These are phyloP conservation scores for Trissonchulus latispiculum DNA, from an alignment of 2,888 invertebrate species.

Conservation along the genomic window DNA sequence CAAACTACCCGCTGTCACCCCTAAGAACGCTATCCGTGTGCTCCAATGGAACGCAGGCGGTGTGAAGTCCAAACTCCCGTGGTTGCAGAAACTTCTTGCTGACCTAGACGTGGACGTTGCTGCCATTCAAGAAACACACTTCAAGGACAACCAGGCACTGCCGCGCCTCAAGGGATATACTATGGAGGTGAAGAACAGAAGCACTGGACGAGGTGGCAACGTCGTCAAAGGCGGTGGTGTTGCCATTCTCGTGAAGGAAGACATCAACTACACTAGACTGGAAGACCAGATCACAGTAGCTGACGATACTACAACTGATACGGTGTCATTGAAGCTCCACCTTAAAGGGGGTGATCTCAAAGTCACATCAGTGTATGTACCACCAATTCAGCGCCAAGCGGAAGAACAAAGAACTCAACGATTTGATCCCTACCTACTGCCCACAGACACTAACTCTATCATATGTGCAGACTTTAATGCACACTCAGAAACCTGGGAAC, in stretches of 20 bases:
- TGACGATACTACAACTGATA: neutral
- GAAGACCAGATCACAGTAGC: no score
- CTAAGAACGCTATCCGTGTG: no score
- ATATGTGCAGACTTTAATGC: constrained; percentile 8
- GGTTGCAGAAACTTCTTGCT: no score
- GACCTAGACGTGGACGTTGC: no score
- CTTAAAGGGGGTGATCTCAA: neutral
- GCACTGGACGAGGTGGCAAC: neutral
- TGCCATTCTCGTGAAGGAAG: neutral
- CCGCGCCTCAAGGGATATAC: neutral
- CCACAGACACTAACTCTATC: neutral
- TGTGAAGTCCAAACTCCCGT: no score
- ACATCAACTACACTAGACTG: no score
- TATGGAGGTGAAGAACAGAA: neutral
- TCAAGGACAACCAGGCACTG: neutral
- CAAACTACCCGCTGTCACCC: no score
- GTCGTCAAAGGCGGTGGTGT: neutral
- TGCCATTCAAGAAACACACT: neutral
- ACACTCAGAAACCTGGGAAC: constrained; percentile 2
- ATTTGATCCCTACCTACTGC: neutral
- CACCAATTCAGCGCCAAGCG: neutral
- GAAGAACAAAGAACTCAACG: neutral
- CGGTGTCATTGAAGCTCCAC: neutral
- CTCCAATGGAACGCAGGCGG: no score
- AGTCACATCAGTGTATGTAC: constrained; percentile 8